These are phyloP conservation scores for Pleuronectes platessa DNA, from an alignment of 2,113 vertebrate species.

Conservation along the genomic window DNA sequence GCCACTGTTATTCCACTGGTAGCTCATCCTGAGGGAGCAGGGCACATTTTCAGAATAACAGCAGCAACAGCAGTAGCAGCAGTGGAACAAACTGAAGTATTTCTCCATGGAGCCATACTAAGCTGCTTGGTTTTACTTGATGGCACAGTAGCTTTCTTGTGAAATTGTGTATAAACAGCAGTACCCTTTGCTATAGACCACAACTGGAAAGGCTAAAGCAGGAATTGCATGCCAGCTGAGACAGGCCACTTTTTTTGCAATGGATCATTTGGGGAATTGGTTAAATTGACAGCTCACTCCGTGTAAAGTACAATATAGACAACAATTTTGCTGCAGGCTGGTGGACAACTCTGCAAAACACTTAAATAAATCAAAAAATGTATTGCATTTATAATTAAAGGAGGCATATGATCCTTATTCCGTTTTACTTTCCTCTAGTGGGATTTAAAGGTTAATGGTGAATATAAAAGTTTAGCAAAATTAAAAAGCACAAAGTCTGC, in stretches of 20 bases:
- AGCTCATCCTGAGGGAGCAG: conserved; percentile 18
- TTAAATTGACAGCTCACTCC: neutral
- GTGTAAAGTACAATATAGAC: neutral
- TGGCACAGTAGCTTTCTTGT: neutral
- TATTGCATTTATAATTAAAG: neutral
- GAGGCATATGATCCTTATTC: neutral
- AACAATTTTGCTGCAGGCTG: neutral
- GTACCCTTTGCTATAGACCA: too few species aligned
- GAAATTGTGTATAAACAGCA: neutral
- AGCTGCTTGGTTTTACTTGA: neutral
- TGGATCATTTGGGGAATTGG: too few species aligned
- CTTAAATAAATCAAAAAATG: neutral
- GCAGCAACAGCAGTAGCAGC: neutral
- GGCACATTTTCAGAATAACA: too few species aligned
- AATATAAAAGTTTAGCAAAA: too few species aligned
- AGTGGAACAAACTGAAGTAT: neutral
- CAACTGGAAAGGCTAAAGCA: too few species aligned
- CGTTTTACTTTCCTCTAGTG: too few species aligned
- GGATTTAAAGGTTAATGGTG: too few species aligned
- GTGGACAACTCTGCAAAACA: neutral
- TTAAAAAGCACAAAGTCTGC: too few species aligned
- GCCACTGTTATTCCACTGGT: conserved; percentile 20
- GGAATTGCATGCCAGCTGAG: neutral
- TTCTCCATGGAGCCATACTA: neutral
- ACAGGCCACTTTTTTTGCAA: neutral